These are phyloP conservation scores for Aphelinus certus DNA, from an alignment of 1,140 invertebrate genomes.

Conservation along the genomic window DNA sequence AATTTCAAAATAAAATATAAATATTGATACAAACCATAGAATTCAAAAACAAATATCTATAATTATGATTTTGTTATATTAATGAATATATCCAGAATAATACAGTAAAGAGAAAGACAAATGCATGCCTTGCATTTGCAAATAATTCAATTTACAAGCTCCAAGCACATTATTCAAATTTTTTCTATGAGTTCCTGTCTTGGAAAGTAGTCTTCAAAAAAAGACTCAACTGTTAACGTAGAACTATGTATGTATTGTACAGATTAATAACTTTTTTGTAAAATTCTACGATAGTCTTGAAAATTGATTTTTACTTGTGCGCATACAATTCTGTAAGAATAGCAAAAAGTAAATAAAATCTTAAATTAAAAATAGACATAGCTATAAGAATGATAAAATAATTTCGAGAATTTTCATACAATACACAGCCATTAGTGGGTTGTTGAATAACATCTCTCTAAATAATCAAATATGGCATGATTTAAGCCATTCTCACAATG, in stretches of 20 bases:
- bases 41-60: too few relatives aligned
- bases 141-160: not conserved
- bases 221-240: constrained; percentile 4
- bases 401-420: constrained; percentile 22
- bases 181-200: constrained; percentile 11
- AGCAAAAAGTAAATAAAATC: constrained; percentile 7
- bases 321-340: constrained; percentile 21
- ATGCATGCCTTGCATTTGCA: not conserved
- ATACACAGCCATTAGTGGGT: constrained; percentile 26
- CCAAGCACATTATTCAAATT: constrained; percentile 5
- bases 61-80: too few relatives aligned
- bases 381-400: constrained; percentile 17
- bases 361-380: constrained; percentile 16
- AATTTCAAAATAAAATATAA: too few relatives aligned
- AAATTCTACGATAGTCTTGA: constrained; percentile 30
- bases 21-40: too few relatives aligned
- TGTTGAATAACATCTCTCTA: not conserved
- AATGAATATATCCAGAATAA: not conserved
- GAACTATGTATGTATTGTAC: constrained; percentile 16
- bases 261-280: constrained; percentile 17
- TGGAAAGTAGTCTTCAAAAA: constrained; percentile 20
- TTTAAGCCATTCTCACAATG: too few relatives aligned
- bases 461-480: too few relatives aligned
- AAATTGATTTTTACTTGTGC: constrained; percentile 24
- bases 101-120: constrained; percentile 10